These are phyloP conservation scores for Rhimphoctona megacephalus DNA, from an alignment of 2,888 invertebrate species.

Conservation along the genomic window DNA sequence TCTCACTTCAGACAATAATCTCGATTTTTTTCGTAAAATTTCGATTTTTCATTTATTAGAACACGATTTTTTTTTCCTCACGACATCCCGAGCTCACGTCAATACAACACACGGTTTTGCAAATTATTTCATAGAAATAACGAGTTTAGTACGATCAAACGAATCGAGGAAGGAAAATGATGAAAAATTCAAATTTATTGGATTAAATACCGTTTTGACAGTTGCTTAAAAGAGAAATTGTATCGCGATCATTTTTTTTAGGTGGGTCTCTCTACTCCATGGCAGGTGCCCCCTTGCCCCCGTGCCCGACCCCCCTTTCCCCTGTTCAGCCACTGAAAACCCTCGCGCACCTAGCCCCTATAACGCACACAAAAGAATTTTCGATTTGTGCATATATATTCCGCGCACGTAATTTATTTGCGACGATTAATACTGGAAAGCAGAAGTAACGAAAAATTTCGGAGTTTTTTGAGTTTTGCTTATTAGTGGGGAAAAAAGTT, in stretches of 20 bases:
- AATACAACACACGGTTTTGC: conserved; percentile 10
- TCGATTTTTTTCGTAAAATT: background rate
- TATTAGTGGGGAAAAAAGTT: background rate
- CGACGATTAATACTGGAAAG: background rate
- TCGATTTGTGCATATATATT: conserved; percentile 30
- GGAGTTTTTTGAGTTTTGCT: background rate
- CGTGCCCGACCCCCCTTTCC: conserved; percentile 8
- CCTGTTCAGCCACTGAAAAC: conserved; percentile 11
- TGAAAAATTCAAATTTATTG: background rate
- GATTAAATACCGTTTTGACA: conserved; percentile 26
- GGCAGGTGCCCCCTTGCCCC: conserved; percentile 45
- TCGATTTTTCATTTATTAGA: background rate
- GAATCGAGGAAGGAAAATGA: background rate
- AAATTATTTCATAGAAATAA: background rate
- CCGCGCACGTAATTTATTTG: conserved; percentile 48
- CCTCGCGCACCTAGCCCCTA: conserved; percentile 60
- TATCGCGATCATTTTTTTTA: conserved; percentile 58
- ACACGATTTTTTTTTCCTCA: background rate
- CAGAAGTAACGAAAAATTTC: background rate
- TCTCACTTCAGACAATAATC: background rate
- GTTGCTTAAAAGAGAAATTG: background rate
- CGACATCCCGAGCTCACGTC: conserved; percentile 24
- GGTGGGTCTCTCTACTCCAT: conserved; percentile 74
- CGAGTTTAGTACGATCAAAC: background rate
- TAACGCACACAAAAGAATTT: conserved; percentile 75